A percentile compares a stretch with the other conserved stretches of the same genome.
phyloP scores from a whole-genome alignment of 2,888 invertebrate genomes.

The Frankliniella intonsa region DNA sequence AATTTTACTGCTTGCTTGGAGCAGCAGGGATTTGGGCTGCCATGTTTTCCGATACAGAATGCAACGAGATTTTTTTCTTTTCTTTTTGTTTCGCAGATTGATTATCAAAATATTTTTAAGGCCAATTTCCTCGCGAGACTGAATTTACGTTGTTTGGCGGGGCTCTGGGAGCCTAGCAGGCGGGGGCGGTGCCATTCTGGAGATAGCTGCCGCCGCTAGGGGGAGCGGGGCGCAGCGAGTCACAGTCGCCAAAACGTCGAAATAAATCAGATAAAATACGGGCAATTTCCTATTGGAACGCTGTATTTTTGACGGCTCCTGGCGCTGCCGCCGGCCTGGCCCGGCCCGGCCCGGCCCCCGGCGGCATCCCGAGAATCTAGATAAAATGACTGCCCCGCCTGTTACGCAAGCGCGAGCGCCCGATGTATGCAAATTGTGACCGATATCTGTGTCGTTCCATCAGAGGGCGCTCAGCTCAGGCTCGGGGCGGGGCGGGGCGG shows the following conservation, averaged over 20 bases:
- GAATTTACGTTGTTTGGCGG: too few species aligned
- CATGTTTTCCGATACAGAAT: too few species aligned
- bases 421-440: constrained; percentile 26
- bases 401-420: constrained; percentile 12
- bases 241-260: constrained; percentile 19
- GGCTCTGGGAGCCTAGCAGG: background rate
- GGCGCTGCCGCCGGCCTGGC: background rate
- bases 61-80: too few species aligned
- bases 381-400: constrained; percentile 21
- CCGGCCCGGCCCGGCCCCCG: background rate
- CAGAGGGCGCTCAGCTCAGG: background rate
- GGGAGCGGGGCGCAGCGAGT: background rate
- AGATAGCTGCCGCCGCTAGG: constrained; percentile 1
- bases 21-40: too few species aligned
- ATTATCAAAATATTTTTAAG: too few species aligned
- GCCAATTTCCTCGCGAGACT: too few species aligned
- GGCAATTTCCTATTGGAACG: constrained; percentile 24
- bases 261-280: constrained; percentile 19
- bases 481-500: background rate
- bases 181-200: background rate
- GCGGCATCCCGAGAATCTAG: constrained; percentile 5
- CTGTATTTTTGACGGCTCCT: constrained; percentile 14
- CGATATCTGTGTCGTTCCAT: constrained; percentile 24
- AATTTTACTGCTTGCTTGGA: too few species aligned
- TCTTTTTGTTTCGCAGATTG: too few species aligned